These are phyloP conservation scores for Eilema caniola DNA, from an alignment of 2,888 invertebrate genomes.

Conservation along the genomic window DNA sequence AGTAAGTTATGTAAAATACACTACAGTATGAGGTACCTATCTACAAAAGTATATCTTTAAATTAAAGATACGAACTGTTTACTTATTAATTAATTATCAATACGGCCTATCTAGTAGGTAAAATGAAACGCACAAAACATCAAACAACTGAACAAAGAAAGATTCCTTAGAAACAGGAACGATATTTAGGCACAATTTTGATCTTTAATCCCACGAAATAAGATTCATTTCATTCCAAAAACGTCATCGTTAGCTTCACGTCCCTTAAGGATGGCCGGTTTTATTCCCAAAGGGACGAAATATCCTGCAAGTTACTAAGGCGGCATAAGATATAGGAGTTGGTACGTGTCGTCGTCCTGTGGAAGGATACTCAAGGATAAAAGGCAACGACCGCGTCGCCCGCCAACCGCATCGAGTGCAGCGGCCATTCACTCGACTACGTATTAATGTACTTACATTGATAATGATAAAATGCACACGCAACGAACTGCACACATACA, in stretches of 20 bases:
- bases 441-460: slow-evolving; percentile 33
- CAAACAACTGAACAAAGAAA: neutral
- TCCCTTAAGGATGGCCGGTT: slow-evolving; percentile 74
- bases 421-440: slow-evolving; percentile 72
- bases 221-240: slow-evolving; percentile 8
- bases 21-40: neutral
- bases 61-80: no score
- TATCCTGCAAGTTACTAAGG: slow-evolving; percentile 86
- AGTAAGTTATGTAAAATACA: neutral
- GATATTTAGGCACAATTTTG: slow-evolving; percentile 8
- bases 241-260: slow-evolving; percentile 17
- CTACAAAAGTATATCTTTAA: no score
- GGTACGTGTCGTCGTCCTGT: slow-evolving; percentile 74
- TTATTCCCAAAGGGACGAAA: slow-evolving; percentile 87
- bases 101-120: neutral
- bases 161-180: neutral
- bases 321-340: slow-evolving; percentile 73
- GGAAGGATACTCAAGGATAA: slow-evolving; percentile 85
- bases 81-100: neutral
- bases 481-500: slow-evolving; percentile 39
- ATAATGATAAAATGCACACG: slow-evolving; percentile 35
- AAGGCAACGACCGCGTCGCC: slow-evolving; percentile 70
- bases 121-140: neutral
- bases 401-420: slow-evolving; percentile 57
- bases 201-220: neutral